Evolutionary conservation across 1,140 invertebrate species (phyloP).

Genomic region (Cydia amplana): DNA sequence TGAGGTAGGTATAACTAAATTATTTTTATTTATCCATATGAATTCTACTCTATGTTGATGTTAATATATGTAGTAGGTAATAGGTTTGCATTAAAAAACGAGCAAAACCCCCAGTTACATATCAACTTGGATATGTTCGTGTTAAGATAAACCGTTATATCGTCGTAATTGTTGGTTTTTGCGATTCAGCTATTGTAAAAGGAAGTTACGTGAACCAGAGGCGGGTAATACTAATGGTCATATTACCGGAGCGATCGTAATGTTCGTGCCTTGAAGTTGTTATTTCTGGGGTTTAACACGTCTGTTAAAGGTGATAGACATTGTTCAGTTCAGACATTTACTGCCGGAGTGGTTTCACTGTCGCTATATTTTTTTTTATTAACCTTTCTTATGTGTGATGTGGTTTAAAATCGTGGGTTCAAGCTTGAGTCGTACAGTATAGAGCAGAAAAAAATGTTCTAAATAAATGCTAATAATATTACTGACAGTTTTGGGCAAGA

Average conservation of each 20-base stretch:
- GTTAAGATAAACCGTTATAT: constrained; percentile 11
- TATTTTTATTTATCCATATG: too few relatives aligned
- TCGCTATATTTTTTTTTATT: too few relatives aligned
- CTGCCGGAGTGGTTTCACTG: too few relatives aligned
- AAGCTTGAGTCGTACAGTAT: too few relatives aligned
- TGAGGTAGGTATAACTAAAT: too few relatives aligned
- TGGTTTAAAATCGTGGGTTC: too few relatives aligned
- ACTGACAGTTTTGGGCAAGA: too few relatives aligned
- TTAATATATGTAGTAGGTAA: background rate
- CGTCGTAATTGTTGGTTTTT: constrained; percentile 20
- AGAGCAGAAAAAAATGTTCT: too few relatives aligned
- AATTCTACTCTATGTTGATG: background rate
- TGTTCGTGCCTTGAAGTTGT: constrained; percentile 2
- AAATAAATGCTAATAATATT: too few relatives aligned
- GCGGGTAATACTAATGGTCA: constrained; percentile 30
- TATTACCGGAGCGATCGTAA: constrained; percentile 27
- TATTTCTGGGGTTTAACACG: constrained; percentile 8
- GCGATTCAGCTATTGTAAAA: constrained; percentile 19
- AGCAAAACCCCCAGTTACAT: background rate
- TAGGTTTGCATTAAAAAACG: background rate
- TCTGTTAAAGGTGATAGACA: background rate
- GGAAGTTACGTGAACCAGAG: constrained; percentile 29
- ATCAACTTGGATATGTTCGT: background rate
- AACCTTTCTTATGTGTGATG: too few relatives aligned
- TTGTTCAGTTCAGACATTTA: background rate